Conservation (phyloP, 2,797 vertebrate species). For the Perodicticus potto region DNA sequence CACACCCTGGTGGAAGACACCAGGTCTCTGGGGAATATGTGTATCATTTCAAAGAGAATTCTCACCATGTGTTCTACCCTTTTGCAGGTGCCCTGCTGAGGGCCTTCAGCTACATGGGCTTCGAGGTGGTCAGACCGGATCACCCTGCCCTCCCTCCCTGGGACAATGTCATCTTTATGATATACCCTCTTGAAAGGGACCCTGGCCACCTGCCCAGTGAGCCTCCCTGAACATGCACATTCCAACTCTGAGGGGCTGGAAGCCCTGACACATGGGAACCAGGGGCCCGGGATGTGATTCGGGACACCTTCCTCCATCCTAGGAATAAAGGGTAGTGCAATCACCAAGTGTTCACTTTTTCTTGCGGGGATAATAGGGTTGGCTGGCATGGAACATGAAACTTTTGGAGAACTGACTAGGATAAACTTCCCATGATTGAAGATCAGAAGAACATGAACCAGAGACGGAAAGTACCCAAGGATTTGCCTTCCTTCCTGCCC, state of each 20-base stretch:
- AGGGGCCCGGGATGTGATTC: conserved; percentile 64
- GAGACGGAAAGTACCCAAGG: not conserved
- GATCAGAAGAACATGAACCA: not conserved
- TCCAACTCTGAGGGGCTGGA: conserved; percentile 55
- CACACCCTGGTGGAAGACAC: not conserved
- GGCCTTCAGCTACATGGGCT: conserved; percentile 93
- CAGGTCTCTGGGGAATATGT: not conserved
- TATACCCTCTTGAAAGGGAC: conserved; percentile 89
- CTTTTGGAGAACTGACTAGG: not conserved
- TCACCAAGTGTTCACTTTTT: conserved; percentile 12
- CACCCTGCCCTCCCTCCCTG: conserved; percentile 90
- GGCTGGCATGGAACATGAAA: not conserved
- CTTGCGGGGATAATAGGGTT: not conserved
- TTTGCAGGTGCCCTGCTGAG: conserved; percentile 87
- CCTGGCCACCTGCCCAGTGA: conserved; percentile 61
- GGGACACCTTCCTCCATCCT: conserved; percentile 58
- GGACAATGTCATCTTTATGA: conserved; percentile 92
- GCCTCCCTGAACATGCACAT: conserved; percentile 25
- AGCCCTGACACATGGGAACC: conserved; percentile 35
- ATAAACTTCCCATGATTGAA: not conserved
- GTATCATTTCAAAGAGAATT: not conserved
- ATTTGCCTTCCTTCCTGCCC: not conserved
- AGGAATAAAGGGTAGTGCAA: conserved; percentile 81
- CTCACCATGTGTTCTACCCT: not conserved
- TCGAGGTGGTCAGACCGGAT: conserved; percentile 91